Conservation (phyloP, 2,888 invertebrate genomes). For the Atethmia centrago region DNA sequence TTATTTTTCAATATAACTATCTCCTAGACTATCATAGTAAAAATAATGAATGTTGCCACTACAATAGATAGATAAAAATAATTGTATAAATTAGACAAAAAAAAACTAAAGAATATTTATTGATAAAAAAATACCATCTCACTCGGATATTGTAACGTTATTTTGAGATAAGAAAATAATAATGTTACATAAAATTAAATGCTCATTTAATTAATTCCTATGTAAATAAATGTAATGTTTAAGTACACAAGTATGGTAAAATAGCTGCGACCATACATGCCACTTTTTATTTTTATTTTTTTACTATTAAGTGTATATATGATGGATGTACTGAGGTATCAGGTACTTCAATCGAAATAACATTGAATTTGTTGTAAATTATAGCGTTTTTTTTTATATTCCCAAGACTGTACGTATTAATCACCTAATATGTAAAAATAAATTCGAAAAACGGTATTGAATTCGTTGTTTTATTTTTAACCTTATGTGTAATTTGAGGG, state of each 20-base stretch:
- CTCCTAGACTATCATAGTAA: constrained; percentile 48
- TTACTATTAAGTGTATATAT: constrained; percentile 74
- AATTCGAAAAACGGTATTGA: constrained; percentile 86
- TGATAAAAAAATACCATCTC: constrained; percentile 65
- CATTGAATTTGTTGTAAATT: constrained; percentile 84
- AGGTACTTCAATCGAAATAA: constrained; percentile 60
- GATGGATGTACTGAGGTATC: constrained; percentile 66
- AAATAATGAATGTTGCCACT: constrained; percentile 80
- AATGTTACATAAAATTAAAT: constrained; percentile 62
- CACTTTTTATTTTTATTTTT: constrained; percentile 68
- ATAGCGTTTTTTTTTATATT: constrained; percentile 86
- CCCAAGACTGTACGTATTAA: constrained; percentile 89
- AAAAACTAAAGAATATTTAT: constrained; percentile 70
- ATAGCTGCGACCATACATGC: constrained; percentile 61
- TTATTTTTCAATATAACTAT: constrained; percentile 59
- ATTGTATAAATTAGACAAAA: constrained; percentile 83
- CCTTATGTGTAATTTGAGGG: not conserved
- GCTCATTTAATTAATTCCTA: constrained; percentile 82
- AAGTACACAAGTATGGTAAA: constrained; percentile 68
- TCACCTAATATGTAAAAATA: constrained; percentile 89
- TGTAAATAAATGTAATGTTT: constrained; percentile 82
- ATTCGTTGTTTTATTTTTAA: constrained; percentile 78
- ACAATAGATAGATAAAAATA: constrained; percentile 85
- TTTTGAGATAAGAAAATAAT: constrained; percentile 59
- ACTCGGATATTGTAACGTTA: constrained; percentile 61